Percentiles rank a stretch among this genome's conserved stretches.
Evolutionary conservation across 1,140 invertebrate genomes (phyloP).

Genomic region (Agrypnia vestita): DNA sequence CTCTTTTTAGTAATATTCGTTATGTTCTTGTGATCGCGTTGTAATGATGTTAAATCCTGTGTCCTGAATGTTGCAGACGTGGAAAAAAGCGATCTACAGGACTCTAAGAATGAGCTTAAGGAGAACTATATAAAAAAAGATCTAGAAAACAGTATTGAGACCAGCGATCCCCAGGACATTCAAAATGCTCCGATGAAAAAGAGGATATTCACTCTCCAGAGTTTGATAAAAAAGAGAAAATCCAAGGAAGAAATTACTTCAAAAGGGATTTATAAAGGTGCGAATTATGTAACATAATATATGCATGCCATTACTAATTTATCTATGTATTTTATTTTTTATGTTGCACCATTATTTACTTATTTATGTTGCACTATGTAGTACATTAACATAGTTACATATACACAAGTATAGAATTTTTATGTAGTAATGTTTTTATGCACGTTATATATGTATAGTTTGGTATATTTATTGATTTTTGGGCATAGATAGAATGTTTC

Average conservation of each 20-base stretch:
- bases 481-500: too few relatives aligned
- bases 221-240: slow-evolving; percentile 16
- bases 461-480: too few relatives aligned
- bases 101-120: slow-evolving; percentile 1
- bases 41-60: background rate
- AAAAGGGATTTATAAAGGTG: slow-evolving; percentile 36
- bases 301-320: background rate
- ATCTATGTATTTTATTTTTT: background rate
- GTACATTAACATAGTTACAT: too few relatives aligned
- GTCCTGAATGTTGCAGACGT: slow-evolving; percentile 26
- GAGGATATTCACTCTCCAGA: slow-evolving; percentile 2
- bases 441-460: too few relatives aligned
- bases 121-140: slow-evolving; percentile 24
- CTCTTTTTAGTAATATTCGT: background rate
- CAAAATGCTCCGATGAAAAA: slow-evolving; percentile 21
- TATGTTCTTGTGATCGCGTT: background rate
- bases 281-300: background rate
- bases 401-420: too few relatives aligned
- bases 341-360: background rate
- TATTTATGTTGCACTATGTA: background rate
- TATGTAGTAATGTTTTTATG: too few relatives aligned
- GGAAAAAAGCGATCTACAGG: slow-evolving; percentile 19
- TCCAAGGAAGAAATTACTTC: slow-evolving; percentile 24
- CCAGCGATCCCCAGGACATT: background rate
- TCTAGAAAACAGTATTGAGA: slow-evolving; percentile 5